Evolutionary conservation across 1,140 invertebrate species (phyloP).

Genomic region (Drosophila seguyi): DNA sequence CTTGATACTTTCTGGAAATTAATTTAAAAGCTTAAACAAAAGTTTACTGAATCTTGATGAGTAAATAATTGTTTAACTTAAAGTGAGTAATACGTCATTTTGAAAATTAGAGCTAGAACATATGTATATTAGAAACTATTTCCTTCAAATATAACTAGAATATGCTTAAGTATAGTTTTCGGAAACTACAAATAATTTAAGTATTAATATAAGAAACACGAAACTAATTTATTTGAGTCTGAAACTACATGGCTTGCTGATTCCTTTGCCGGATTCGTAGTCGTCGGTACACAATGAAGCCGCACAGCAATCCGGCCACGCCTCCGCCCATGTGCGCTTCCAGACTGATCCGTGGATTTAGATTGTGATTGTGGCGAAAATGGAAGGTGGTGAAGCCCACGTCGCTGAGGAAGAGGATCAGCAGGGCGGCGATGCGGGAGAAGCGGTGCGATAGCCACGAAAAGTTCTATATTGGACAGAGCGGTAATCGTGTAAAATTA

Average conservation of each 20-base stretch:
- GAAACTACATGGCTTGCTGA: constrained; percentile 4
- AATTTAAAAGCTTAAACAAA: neutral
- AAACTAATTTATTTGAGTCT: constrained; percentile 23
- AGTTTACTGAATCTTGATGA: neutral
- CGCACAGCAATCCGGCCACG: constrained; percentile 91
- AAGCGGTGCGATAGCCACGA: constrained; percentile 87
- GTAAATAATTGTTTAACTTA: neutral
- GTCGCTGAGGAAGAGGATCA: constrained; percentile 88
- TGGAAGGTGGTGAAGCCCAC: constrained; percentile 84
- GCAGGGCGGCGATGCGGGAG: constrained; percentile 87
- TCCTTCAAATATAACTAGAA: too few relatives aligned
- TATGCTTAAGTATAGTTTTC: neutral
- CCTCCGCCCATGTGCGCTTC: constrained; percentile 93
- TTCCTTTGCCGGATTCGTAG: constrained; percentile 3
- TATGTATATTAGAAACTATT: neutral
- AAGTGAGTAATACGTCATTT: neutral
- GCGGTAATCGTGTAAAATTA: constrained; percentile 39
- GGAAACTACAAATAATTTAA: neutral
- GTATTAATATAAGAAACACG: neutral
- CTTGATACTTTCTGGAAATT: neutral
- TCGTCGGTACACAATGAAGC: constrained; percentile 89
- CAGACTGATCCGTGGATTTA: constrained; percentile 89
- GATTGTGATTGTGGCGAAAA: constrained; percentile 85
- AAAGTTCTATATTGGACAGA: constrained; percentile 87
- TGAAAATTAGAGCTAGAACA: neutral